These are phyloP conservation scores for Antennarius maculatus DNA, from an alignment of 2,797 vertebrate species.

Conservation along the genomic window DNA sequence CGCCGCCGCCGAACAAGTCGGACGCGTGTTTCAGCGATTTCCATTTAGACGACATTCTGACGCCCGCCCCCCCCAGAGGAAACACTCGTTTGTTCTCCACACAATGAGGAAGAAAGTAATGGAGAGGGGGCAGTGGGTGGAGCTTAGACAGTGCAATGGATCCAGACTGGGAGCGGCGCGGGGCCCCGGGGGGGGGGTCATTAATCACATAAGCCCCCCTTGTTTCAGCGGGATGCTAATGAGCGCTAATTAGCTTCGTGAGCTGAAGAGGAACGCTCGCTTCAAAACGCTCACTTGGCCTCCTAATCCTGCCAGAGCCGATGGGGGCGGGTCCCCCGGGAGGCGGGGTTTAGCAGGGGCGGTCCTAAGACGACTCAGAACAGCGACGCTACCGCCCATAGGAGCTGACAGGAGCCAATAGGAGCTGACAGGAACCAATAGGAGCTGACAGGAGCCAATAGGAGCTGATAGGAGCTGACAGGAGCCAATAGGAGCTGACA, in stretches of 20 bases:
- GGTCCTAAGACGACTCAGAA: constrained; percentile 1
- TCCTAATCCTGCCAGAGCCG: constrained; percentile 30
- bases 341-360: constrained; percentile 14
- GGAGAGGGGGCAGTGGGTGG: neutral
- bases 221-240: constrained; percentile 54
- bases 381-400: too few relatives aligned
- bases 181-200: constrained; percentile 10
- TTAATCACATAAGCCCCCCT: constrained; percentile 56
- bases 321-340: constrained; percentile 18
- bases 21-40: constrained; percentile 40
- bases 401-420: too few relatives aligned
- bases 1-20: constrained; percentile 3
- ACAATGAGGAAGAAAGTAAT: constrained; percentile 21
- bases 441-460: too few relatives aligned
- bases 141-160: constrained; percentile 3
- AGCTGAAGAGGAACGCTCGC: constrained; percentile 37
- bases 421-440: too few relatives aligned
- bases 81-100: too few relatives aligned
- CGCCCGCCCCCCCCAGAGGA: neutral
- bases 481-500: too few relatives aligned
- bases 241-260: constrained; percentile 59
- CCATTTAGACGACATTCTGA: constrained; percentile 49
- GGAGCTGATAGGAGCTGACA: too few relatives aligned
- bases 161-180: constrained; percentile 5
- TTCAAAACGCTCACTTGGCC: constrained; percentile 49